phyloP scores from a whole-genome alignment of 2,888 invertebrate species.

The Drosophila vallismaia region DNA sequence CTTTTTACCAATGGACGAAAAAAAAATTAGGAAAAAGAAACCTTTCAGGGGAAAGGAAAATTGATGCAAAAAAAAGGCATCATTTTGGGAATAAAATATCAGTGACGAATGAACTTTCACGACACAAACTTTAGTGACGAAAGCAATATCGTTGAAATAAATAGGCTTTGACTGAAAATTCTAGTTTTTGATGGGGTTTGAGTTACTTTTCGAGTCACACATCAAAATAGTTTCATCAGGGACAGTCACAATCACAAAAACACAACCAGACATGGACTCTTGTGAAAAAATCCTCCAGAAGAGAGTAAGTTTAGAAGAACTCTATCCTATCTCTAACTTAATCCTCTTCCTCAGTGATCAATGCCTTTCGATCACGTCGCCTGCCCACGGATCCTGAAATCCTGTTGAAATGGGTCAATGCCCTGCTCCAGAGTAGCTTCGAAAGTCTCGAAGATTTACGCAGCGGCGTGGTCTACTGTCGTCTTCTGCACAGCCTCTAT shows the following conservation, averaged over 20 bases:
- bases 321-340: no score
- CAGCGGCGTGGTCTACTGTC: neutral
- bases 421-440: neutral
- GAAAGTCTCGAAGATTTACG: neutral
- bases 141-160: no score
- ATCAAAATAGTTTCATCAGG: no score
- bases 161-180: no score
- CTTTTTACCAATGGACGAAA: neutral
- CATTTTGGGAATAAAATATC: no score
- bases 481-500: neutral
- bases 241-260: no score
- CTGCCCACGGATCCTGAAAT: neutral
- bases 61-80: no score
- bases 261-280: neutral
- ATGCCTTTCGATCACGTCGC: neutral
- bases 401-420: conserved; percentile 8
- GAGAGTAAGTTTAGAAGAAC: neutral
- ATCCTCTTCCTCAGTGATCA: neutral
- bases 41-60: neutral
- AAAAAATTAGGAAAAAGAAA: neutral
- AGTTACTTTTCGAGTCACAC: no score
- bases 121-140: no score
- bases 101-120: no score
- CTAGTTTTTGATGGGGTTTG: no score
- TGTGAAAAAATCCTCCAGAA: neutral